phyloP scores from a whole-genome alignment of 1,140 invertebrate species.

The Vanessa tameamea region DNA sequence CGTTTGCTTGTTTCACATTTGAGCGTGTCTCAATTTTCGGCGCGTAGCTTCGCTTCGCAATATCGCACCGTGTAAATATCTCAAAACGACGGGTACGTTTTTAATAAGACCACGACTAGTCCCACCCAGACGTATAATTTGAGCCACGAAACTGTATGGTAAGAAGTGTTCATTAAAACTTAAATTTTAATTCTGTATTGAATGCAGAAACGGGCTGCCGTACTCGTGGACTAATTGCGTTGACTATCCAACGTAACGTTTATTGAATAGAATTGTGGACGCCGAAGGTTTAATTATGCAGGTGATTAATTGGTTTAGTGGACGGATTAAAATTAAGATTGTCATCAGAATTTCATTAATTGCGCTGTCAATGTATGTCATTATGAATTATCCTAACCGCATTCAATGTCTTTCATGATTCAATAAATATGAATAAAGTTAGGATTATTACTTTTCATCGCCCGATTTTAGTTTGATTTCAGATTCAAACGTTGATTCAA shows the following conservation, averaged over 20 bases:
- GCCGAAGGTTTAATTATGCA: constrained; percentile 12
- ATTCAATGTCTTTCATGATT: not conserved
- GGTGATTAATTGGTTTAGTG: constrained; percentile 4
- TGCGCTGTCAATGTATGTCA: constrained; percentile 3
- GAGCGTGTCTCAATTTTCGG: not conserved
- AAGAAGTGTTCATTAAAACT: not conserved
- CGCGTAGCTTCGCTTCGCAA: not conserved
- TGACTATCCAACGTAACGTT: not conserved
- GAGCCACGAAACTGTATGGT: not conserved
- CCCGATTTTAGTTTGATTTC: no score
- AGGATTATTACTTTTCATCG: no score
- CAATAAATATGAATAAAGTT: no score
- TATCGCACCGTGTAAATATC: not conserved
- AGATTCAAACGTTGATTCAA: no score
- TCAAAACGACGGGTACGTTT: not conserved
- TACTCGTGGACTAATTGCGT: constrained; percentile 1
- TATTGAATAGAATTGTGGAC: constrained; percentile 4
- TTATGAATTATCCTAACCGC: not conserved
- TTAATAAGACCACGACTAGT: constrained; percentile 1
- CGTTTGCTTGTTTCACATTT: no score
- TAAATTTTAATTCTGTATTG: constrained; percentile 3
- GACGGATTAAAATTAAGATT: constrained; percentile 11
- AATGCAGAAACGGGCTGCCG: not conserved
- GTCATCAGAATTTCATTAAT: constrained; percentile 10
- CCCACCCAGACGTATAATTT: not conserved